Conservation (phyloP, 2,113 vertebrate species). For the Podarcis cretensis region DNA sequence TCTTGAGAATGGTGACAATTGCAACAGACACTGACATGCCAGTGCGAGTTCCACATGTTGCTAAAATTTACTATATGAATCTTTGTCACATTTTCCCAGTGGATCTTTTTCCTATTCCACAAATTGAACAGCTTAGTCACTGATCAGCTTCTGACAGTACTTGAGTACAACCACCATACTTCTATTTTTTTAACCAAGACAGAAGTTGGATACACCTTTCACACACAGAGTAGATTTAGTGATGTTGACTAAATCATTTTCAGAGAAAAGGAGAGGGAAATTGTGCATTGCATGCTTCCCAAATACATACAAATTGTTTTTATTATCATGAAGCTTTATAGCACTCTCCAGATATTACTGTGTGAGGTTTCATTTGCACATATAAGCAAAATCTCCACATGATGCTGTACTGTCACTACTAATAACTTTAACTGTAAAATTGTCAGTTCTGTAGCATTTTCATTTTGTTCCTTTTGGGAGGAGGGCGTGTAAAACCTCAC, state of each 20-base stretch:
- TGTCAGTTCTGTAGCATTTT: neutral
- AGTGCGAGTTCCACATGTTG: neutral
- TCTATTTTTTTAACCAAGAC: neutral
- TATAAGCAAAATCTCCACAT: neutral
- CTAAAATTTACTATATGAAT: neutral
- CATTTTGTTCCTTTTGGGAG: neutral
- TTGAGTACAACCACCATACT: neutral
- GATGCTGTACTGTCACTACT: neutral
- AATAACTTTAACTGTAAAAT: neutral
- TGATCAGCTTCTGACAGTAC: neutral
- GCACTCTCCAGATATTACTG: neutral
- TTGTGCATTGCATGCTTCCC: neutral
- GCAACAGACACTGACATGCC: neutral
- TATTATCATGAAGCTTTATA: slow-evolving; percentile 11
- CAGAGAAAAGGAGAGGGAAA: neutral
- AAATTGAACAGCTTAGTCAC: neutral
- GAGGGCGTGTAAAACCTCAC: neutral
- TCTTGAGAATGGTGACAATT: neutral
- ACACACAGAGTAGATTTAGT: neutral
- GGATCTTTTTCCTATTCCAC: neutral
- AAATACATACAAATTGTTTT: neutral
- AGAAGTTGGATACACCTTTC: neutral
- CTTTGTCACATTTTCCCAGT: neutral
- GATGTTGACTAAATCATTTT: neutral
- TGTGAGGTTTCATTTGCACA: neutral